Percentiles rank a stretch among this genome's conserved stretches.
These are phyloP conservation scores for Schizaphis graminum DNA, from an alignment of 2,888 invertebrate genomes.

Conservation along the genomic window DNA sequence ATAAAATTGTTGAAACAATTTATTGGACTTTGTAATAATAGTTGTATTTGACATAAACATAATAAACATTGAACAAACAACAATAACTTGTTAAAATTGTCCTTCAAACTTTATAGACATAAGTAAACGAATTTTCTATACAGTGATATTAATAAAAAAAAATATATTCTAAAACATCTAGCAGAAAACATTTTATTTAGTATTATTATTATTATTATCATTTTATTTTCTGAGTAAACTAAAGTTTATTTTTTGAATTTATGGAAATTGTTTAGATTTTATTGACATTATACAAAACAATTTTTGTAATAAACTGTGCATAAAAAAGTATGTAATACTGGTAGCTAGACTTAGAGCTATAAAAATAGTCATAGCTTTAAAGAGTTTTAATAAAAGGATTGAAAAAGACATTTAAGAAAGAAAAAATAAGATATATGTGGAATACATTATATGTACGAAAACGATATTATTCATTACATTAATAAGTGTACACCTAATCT, in stretches of 20 bases:
- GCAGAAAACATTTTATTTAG: neutral
- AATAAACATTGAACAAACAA: neutral
- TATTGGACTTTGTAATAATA: neutral
- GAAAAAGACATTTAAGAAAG: neutral
- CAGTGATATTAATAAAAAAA: conserved; percentile 2
- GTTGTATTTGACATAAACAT: neutral
- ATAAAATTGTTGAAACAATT: neutral
- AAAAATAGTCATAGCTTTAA: conserved; percentile 35
- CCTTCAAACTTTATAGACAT: neutral
- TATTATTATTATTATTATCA: neutral
- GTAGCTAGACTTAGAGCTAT: conserved; percentile 26
- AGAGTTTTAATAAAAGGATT: conserved; percentile 39
- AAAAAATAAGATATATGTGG: neutral
- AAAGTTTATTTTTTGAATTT: conserved; percentile 15
- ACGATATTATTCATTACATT: neutral
- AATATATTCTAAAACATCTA: neutral
- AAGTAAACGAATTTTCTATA: neutral
- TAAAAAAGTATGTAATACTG: conserved; percentile 13
- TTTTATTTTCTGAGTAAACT: neutral
- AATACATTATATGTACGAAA: neutral
- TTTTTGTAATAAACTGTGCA: conserved; percentile 23
- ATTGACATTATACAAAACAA: conserved; percentile 44
- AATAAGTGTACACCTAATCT: neutral
- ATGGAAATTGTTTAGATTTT: conserved; percentile 35
- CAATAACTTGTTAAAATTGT: neutral